phyloP scores from a whole-genome alignment of 1,140 invertebrate genomes.

The Bombus impatiens region DNA sequence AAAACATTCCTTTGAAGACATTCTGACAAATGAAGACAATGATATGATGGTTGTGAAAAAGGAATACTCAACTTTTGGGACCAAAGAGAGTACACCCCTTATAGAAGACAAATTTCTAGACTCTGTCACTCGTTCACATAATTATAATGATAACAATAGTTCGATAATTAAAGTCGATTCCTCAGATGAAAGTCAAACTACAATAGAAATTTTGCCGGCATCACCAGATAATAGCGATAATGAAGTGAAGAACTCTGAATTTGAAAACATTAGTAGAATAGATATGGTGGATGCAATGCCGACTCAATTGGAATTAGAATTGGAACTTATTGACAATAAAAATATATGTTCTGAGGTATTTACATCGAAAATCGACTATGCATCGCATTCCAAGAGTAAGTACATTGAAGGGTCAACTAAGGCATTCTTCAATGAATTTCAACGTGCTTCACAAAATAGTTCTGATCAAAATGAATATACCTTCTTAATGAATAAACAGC shows the following conservation, averaged over 20 bases:
- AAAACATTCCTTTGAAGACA: slow-evolving; percentile 11
- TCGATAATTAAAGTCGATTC: slow-evolving; percentile 78
- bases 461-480: background rate
- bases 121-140: background rate
- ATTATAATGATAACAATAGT: slow-evolving; percentile 50
- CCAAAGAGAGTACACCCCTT: background rate
- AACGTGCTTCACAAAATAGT: background rate
- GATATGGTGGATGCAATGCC: slow-evolving; percentile 72
- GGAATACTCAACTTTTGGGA: slow-evolving; percentile 25
- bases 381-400: slow-evolving; percentile 1
- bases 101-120: slow-evolving; percentile 19
- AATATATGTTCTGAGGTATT: slow-evolving; percentile 57
- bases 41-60: slow-evolving; percentile 16
- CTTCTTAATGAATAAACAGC: background rate
- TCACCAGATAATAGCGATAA: slow-evolving; percentile 69
- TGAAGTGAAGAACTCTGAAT: slow-evolving; percentile 39
- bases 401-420: background rate
- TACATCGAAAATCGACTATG: slow-evolving; percentile 49
- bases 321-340: slow-evolving; percentile 74
- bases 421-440: slow-evolving; percentile 8
- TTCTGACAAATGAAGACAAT: background rate
- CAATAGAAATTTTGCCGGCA: slow-evolving; percentile 77
- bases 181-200: slow-evolving; percentile 79
- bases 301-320: slow-evolving; percentile 75
- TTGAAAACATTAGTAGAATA: slow-evolving; percentile 29